Conservation (phyloP, 2,113 vertebrate genomes). For the Alouatta palliata region DNA sequence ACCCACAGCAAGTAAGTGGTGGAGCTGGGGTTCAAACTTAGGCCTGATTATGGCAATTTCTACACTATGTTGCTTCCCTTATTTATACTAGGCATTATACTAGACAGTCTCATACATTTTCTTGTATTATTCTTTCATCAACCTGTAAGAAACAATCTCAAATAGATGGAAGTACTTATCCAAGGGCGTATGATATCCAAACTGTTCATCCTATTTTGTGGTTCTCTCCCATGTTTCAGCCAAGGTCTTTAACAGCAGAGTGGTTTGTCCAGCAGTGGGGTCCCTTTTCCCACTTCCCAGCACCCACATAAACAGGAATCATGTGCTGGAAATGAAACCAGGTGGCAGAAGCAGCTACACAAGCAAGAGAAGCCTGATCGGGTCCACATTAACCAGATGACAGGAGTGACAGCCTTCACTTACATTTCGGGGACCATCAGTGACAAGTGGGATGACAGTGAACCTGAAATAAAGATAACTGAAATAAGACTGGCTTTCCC, state of each 20-base stretch:
- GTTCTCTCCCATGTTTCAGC: constrained; percentile 77
- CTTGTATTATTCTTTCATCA: not conserved
- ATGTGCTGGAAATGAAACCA: constrained; percentile 69
- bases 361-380: constrained; percentile 65
- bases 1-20: constrained; percentile 46
- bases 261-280: constrained; percentile 68
- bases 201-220: constrained; percentile 73
- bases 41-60: not conserved
- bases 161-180: constrained; percentile 58
- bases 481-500: constrained; percentile 61
- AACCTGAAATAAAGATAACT: constrained; percentile 72
- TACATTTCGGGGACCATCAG: constrained; percentile 68
- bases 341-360: constrained; percentile 72
- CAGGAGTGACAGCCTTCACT: constrained; percentile 72
- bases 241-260: constrained; percentile 70
- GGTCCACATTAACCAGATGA: constrained; percentile 69
- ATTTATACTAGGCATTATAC: not conserved
- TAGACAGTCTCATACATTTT: not conserved
- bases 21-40: not conserved
- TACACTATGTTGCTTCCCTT: not conserved
- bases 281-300: constrained; percentile 73
- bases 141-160: constrained; percentile 45
- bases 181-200: constrained; percentile 11
- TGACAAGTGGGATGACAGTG: constrained; percentile 66
- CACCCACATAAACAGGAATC: constrained; percentile 73